phyloP scores from a whole-genome alignment of 2,113 vertebrate genomes.

The Amphiprion percula region DNA sequence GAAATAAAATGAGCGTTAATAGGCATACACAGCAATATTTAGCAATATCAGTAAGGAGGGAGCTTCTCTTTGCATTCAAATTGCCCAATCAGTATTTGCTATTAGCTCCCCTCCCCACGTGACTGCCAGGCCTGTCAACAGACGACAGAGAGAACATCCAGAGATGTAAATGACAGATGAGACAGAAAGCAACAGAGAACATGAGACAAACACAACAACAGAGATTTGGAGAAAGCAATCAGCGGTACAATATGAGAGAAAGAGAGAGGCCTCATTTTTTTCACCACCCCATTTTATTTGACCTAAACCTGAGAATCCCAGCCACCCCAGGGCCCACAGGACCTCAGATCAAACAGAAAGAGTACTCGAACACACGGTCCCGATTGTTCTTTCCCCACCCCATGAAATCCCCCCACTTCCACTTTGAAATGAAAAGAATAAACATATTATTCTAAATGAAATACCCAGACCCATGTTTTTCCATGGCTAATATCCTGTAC shows the following conservation, averaged over 20 bases:
- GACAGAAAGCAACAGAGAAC: constrained; percentile 43
- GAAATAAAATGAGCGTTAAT: not conserved
- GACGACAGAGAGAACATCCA: constrained; percentile 4
- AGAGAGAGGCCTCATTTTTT: constrained; percentile 52
- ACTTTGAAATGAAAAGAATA: constrained; percentile 79
- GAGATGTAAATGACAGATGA: constrained; percentile 46
- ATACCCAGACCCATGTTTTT: constrained; percentile 76
- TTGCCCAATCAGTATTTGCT: constrained; percentile 6
- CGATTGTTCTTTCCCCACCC: constrained; percentile 74
- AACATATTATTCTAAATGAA: constrained; percentile 82
- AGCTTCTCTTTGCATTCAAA: constrained; percentile 21
- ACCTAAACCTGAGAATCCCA: constrained; percentile 71
- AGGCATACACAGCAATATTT: not conserved
- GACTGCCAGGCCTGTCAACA: constrained; percentile 20
- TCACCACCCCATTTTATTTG: constrained; percentile 66
- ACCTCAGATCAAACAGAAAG: constrained; percentile 71
- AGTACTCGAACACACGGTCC: constrained; percentile 63
- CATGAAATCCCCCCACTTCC: constrained; percentile 58
- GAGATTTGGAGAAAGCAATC: constrained; percentile 43
- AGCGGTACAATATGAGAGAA: constrained; percentile 32
- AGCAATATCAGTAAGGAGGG: not conserved
- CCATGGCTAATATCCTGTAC: constrained; percentile 82
- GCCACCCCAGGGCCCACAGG: constrained; percentile 60
- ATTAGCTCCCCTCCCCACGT: constrained; percentile 17
- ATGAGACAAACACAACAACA: constrained; percentile 42